Conservation (phyloP, 2,797 vertebrate genomes). For the Intellagama lesueurii region DNA sequence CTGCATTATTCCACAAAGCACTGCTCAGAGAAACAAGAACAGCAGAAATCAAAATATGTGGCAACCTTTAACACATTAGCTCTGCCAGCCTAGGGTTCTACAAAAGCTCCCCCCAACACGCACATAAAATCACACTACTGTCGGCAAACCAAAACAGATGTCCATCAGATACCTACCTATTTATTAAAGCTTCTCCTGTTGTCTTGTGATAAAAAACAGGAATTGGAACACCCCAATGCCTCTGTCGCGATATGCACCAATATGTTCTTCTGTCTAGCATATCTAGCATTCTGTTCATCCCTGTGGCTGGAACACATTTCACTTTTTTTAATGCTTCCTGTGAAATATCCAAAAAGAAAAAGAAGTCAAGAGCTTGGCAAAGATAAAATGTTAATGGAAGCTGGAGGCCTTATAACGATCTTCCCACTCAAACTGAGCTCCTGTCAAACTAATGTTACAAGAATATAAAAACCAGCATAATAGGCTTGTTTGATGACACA, state of each 20-base stretch:
- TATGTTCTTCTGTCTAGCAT: constrained; percentile 92
- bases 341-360: constrained; percentile 44
- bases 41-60: neutral
- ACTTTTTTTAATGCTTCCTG: constrained; percentile 93
- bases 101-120: neutral
- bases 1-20: neutral
- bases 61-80: neutral
- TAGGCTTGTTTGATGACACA: neutral
- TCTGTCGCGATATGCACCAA: constrained; percentile 97
- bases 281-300: constrained; percentile 84
- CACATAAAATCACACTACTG: rapidly evolving
- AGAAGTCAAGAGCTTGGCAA: neutral
- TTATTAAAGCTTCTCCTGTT: constrained; percentile 88
- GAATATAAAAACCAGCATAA: neutral
- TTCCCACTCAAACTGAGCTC: neutral
- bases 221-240: constrained; percentile 95
- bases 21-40: neutral
- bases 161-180: constrained; percentile 81
- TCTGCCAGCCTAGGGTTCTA: neutral
- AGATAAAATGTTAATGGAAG: constrained; percentile 20
- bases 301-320: constrained; percentile 88
- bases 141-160: neutral
- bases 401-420: neutral
- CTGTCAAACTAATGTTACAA: neutral
- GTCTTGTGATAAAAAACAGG: constrained; percentile 94